A percentile compares a stretch with the other conserved stretches of the same genome.
Conservation (phyloP, 2,797 vertebrate species). For the Pangasius djambal region DNA sequence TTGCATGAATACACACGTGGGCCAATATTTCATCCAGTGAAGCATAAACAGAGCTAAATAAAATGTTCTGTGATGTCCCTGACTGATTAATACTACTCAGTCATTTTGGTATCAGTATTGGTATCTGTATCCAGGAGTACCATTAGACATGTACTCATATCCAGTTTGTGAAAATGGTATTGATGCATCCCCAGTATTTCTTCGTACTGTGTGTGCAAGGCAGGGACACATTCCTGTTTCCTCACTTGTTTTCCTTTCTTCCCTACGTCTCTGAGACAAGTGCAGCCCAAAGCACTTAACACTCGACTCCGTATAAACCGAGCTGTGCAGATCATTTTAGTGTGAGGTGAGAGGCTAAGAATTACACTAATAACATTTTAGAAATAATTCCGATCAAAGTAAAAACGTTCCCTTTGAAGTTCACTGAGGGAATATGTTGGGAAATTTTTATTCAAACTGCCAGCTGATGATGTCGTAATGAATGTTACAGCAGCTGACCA, state of each 20-base stretch:
- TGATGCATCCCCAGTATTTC: background rate
- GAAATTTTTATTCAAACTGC: background rate
- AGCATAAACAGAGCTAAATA: background rate
- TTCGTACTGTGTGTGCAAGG: background rate
- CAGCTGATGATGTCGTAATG: background rate
- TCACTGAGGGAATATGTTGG: background rate
- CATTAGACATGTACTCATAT: too few relatives aligned
- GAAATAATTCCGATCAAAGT: background rate
- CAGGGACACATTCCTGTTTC: background rate
- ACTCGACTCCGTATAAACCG: background rate
- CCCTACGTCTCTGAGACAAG: too few relatives aligned
- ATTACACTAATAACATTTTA: background rate
- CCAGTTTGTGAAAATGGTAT: background rate
- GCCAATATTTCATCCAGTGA: background rate
- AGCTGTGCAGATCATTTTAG: background rate
- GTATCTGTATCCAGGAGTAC: background rate
- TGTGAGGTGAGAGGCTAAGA: background rate
- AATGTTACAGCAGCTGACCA: background rate
- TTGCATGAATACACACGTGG: background rate
- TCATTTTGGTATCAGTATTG: background rate
- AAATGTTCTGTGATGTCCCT: background rate
- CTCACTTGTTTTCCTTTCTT: background rate
- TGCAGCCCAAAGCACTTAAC: background rate
- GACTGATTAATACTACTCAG: background rate
- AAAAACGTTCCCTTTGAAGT: background rate